Conservation (phyloP, 2,113 vertebrate species). For the Brachyhypopomus gauderio region DNA sequence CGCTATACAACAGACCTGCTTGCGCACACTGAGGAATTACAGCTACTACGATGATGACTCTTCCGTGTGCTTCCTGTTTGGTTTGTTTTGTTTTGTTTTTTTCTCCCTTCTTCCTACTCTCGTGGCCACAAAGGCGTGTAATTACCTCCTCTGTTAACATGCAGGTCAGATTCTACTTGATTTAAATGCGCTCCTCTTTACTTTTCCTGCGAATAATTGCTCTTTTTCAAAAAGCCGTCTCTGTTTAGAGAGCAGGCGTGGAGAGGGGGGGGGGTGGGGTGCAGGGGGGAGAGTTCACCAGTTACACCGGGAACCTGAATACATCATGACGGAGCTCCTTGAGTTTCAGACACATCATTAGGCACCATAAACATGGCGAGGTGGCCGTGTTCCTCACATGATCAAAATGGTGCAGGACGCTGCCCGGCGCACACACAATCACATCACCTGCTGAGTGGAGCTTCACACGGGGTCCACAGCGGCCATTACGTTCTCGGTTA, state of each 20-base stretch:
- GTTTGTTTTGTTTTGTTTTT: too few species aligned
- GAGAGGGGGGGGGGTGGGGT: neutral
- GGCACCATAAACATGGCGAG: neutral
- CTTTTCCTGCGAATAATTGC: slow-evolving; percentile 6
- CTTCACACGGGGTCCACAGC: neutral
- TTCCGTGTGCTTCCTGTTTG: neutral
- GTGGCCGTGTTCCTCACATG: neutral
- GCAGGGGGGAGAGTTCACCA: too few species aligned
- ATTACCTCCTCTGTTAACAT: slow-evolving; percentile 14
- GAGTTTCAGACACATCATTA: neutral
- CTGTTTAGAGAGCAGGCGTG: neutral
- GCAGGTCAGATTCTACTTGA: slow-evolving; percentile 16
- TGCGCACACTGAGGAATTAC: neutral
- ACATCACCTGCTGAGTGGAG: neutral
- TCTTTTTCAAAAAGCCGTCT: neutral
- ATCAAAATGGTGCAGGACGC: neutral
- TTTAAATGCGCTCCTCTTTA: neutral
- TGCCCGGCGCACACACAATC: neutral
- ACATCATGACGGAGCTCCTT: neutral
- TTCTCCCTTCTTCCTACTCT: too few species aligned
- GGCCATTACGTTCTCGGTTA: neutral
- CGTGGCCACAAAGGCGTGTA: neutral
- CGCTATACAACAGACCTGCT: too few species aligned
- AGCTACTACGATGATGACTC: neutral
- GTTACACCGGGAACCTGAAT: neutral